Conservation (phyloP, 2,888 invertebrate species). For the Aphelenchoides bicaudatus region DNA sequence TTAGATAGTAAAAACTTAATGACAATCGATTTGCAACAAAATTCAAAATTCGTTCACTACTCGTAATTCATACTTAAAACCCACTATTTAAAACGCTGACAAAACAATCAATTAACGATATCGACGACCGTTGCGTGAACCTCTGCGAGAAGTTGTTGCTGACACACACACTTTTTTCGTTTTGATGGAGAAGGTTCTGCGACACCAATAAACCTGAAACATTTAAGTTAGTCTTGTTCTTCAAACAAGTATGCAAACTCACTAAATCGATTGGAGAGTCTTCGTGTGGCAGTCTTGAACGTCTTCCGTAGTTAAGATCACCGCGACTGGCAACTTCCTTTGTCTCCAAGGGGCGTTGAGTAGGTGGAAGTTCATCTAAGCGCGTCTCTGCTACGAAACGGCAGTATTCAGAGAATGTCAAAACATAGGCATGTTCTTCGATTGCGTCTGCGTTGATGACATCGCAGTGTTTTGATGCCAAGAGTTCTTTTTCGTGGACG, state of each 20-base stretch:
- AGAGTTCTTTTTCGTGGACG: conserved; percentile 33
- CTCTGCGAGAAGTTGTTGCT: background rate
- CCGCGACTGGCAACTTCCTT: conserved; percentile 28
- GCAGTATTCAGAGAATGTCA: conserved; percentile 31
- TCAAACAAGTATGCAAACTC: background rate
- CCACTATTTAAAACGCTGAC: too few relatives aligned
- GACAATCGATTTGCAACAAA: too few relatives aligned
- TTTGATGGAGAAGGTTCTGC: conserved; percentile 25
- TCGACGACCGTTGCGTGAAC: background rate
- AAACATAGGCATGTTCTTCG: conserved; percentile 28
- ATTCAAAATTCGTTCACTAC: too few relatives aligned
- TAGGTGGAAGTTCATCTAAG: conserved; percentile 22
- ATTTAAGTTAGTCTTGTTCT: background rate
- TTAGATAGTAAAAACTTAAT: too few relatives aligned
- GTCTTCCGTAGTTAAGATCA: conserved; percentile 21
- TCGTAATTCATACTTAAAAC: too few relatives aligned
- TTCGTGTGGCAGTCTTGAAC: conserved; percentile 29
- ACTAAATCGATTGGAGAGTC: conserved; percentile 29
- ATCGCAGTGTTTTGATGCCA: conserved; percentile 37
- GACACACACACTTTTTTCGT: conserved; percentile 19
- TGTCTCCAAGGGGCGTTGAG: conserved; percentile 22
- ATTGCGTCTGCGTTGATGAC: conserved; percentile 33
- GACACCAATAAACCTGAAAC: conserved; percentile 29
- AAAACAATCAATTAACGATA: too few relatives aligned
- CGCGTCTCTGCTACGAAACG: conserved; percentile 29